phyloP scores from a whole-genome alignment of 2,113 vertebrate genomes.

The Callopanchax toddi region DNA sequence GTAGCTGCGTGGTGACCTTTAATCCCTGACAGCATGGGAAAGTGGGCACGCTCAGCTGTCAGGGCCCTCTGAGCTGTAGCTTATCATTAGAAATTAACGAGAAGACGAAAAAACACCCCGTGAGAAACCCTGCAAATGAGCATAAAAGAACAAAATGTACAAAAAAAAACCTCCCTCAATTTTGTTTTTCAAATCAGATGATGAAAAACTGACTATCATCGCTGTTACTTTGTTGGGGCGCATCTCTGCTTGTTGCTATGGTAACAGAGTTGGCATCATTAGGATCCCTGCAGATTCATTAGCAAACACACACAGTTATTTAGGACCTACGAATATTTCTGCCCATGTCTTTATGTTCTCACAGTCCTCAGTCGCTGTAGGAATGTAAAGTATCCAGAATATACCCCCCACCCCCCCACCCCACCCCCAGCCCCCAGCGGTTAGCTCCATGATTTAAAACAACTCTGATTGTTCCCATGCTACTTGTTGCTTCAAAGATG shows the following conservation, averaged over 20 bases:
- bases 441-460: conserved; percentile 70
- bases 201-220: neutral
- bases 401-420: conserved; percentile 31
- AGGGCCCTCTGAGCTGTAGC: conserved; percentile 43
- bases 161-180: neutral
- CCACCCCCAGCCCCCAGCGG: conserved; percentile 14
- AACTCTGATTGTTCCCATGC: conserved; percentile 69
- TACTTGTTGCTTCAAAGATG: conserved; percentile 45
- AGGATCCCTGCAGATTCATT: neutral
- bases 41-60: conserved; percentile 69
- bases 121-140: neutral
- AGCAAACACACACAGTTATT: conserved; percentile 26
- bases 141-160: conserved; percentile 7
- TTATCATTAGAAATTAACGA: conserved; percentile 54
- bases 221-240: neutral
- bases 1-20: conserved; percentile 64
- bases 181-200: neutral
- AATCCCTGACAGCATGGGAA: conserved; percentile 72
- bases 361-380: conserved; percentile 64
- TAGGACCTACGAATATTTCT: conserved; percentile 57
- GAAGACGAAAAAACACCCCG: conserved; percentile 27
- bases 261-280: neutral
- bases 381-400: conserved; percentile 74
- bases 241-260: neutral
- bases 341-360: conserved; percentile 68